Evolutionary conservation across 2,888 invertebrate genomes (phyloP), one percentile per base, ranked within the genome.

Genomic region (Pemphredon lugubris): DNA sequence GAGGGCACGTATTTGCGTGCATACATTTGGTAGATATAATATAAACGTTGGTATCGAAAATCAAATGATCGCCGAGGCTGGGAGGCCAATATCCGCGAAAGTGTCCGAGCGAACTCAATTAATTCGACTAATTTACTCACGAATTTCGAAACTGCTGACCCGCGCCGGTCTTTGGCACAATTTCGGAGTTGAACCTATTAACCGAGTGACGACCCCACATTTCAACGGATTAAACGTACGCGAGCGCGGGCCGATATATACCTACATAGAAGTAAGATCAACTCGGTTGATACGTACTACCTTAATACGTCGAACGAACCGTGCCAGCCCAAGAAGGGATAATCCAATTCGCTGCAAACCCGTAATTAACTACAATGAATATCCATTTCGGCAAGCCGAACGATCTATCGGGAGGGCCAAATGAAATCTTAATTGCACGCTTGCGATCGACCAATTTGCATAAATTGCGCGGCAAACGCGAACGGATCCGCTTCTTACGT

Each of bases 391-490:
- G 73, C 68, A 67, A 63, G 34, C 37, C 51, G 72, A 51, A 60
- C 82, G 60, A 82, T 82, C 77, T 78, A 78, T 84, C 78, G 78
- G 51, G 53, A 18, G 63, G 75, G 75, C 26, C 74, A 77, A 84
- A 83, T 84, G 82, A 87, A 85, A 84, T 86, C 78, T 86, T 86
- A 86, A 85, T 85, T 86, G 77, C 76, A 79, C 76, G 68, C 14
- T 40, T 9, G 40, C 26, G 4, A 7, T 7, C 26, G 26, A n/a
- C 26, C 82, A 84, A 86, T 85, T 77, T 83, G 79, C 82, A 85
- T 86, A 83, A 83, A 85, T 86, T 78, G 83, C 47, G 11, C 32
- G 16, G 64, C 26, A 48, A 18, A 44, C 11, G n/a, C 34, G 14
- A 26, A 40, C 60, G 34, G n/a, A n/a, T n/a, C n/a, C 66, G 68